phyloP scores from a whole-genome alignment of 92 coral and sea anemone genomes.

The Paragorgia papillata region DNA sequence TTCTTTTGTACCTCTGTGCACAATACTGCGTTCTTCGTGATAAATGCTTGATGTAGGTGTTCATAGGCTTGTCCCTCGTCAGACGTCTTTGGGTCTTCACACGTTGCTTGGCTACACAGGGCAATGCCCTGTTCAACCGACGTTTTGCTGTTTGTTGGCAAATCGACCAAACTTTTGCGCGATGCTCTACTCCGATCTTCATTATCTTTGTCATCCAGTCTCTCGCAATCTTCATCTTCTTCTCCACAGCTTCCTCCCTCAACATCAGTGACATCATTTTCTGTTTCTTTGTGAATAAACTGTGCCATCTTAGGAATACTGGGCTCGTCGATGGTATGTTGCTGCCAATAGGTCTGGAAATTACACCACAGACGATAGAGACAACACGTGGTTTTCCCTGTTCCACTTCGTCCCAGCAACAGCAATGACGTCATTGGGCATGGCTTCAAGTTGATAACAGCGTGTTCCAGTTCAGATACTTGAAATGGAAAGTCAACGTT shows the following conservation, averaged over 20 bases:
- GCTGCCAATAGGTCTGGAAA: constrained; percentile 87
- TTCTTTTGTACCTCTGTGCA: constrained; percentile 93
- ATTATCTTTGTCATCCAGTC: neutral
- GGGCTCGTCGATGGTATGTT: constrained; percentile 76
- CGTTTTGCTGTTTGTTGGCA: neutral
- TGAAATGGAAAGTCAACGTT: constrained; percentile 89
- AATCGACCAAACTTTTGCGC: too few species aligned
- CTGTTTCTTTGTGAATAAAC: neutral
- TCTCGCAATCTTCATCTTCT: neutral
- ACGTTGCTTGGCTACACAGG: neutral
- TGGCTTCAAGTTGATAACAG: constrained; percentile 84
- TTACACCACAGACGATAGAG: constrained; percentile 90
- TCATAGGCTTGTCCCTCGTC: constrained; percentile 48
- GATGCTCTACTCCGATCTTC: neutral
- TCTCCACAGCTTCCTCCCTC: too few species aligned
- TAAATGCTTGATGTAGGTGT: constrained; percentile 90
- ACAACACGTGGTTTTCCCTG: constrained; percentile 98
- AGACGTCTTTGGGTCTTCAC: neutral
- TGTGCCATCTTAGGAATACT: constrained; percentile 65
- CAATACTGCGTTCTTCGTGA: constrained; percentile 91
- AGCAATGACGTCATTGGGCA: constrained; percentile 61
- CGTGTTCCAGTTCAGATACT: constrained; percentile 92
- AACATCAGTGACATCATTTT: neutral
- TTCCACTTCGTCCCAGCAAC: constrained; percentile 97
- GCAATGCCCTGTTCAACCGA: neutral